Evolutionary conservation across 1,140 invertebrate genomes (phyloP).

Genomic region (Sitobion miscanthi): DNA sequence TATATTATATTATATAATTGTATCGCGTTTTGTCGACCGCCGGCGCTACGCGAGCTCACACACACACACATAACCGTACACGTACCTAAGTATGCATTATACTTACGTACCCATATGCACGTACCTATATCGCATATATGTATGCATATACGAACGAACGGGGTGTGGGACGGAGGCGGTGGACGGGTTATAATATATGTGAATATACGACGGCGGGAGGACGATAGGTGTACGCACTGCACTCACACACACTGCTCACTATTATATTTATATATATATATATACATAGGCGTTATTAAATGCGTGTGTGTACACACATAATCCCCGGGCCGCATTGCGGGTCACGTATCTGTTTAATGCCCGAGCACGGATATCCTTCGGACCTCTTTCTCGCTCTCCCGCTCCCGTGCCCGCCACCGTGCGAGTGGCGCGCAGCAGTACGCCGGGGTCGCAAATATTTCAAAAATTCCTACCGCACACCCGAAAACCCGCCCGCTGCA

Average conservation of each 20-base stretch:
- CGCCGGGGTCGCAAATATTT: slow-evolving; percentile 50
- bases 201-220: background rate
- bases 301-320: slow-evolving; percentile 39
- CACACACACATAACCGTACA: background rate
- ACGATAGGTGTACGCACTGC: background rate
- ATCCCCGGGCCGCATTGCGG: slow-evolving; percentile 54
- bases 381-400: slow-evolving; percentile 28
- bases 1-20: background rate
- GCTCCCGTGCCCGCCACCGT: background rate
- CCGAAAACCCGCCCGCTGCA: background rate
- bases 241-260: background rate
- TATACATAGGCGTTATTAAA: slow-evolving; percentile 46
- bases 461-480: slow-evolving; percentile 53
- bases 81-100: background rate
- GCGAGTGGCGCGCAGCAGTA: background rate
- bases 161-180: background rate
- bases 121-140: background rate
- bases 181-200: slow-evolving; percentile 37
- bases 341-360: slow-evolving; percentile 57
- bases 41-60: background rate
- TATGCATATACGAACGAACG: background rate
- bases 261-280: background rate
- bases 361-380: slow-evolving; percentile 56
- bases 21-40: slow-evolving; percentile 20
- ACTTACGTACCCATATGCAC: background rate